These are phyloP conservation scores for Psilopsiagon aurifrons DNA, from an alignment of 2,113 vertebrate genomes.

Conservation along the genomic window DNA sequence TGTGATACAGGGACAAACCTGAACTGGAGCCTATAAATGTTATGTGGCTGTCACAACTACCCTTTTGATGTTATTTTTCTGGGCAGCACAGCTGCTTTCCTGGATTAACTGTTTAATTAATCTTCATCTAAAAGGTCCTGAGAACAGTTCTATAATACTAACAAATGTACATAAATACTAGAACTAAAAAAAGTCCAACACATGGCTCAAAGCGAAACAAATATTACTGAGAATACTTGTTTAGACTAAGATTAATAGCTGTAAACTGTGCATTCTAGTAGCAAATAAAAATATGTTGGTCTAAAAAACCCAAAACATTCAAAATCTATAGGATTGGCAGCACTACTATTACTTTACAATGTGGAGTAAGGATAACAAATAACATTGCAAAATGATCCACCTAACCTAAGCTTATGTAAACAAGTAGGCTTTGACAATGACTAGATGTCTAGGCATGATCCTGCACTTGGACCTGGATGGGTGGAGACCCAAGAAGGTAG, in stretches of 20 bases:
- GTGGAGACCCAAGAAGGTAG: neutral
- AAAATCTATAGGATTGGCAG: slow-evolving; percentile 69
- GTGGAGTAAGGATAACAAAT: slow-evolving; percentile 7
- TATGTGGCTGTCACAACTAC: neutral
- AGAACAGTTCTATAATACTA: slow-evolving; percentile 30
- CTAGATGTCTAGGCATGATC: neutral
- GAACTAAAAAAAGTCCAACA: slow-evolving; percentile 5
- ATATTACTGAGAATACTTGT: slow-evolving; percentile 43
- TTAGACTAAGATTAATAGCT: slow-evolving; percentile 9
- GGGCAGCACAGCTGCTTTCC: neutral
- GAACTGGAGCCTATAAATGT: neutral
- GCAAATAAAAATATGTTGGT: slow-evolving; percentile 29
- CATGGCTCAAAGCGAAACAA: slow-evolving; percentile 55
- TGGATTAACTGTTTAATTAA: neutral
- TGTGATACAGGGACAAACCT: neutral
- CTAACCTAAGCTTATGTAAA: slow-evolving; percentile 74
- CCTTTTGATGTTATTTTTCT: neutral
- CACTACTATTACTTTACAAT: slow-evolving; percentile 38
- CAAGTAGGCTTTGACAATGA: slow-evolving; percentile 61
- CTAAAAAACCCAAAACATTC: neutral
- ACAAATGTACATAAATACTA: slow-evolving; percentile 34
- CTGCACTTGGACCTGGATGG: slow-evolving; percentile 7
- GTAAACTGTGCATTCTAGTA: slow-evolving; percentile 47
- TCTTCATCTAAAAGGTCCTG: slow-evolving; percentile 47
- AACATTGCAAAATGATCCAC: slow-evolving; percentile 28